Evolutionary conservation across 2,113 vertebrate genomes (phyloP).

Genomic region (Tylochromis polylepis): DNA sequence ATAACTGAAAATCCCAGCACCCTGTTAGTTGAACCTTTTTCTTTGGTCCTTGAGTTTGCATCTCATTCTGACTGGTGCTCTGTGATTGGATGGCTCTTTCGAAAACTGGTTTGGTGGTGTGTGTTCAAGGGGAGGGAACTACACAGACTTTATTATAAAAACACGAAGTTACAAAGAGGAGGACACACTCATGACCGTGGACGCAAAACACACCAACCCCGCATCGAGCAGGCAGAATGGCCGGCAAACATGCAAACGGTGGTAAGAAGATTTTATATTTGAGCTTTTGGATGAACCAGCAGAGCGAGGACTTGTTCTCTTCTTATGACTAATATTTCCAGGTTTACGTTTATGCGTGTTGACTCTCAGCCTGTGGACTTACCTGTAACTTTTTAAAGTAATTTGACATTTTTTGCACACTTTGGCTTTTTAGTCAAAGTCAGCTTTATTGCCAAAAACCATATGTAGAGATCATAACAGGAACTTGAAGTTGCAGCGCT

Average conservation of each 20-base stretch:
- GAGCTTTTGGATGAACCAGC: background rate
- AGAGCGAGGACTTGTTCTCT: background rate
- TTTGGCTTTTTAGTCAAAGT: background rate
- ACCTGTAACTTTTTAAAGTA: background rate
- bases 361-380: background rate
- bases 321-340: background rate
- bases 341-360: accelerated
- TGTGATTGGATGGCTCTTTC: background rate
- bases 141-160: background rate
- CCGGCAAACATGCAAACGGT: background rate
- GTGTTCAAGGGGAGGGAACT: background rate
- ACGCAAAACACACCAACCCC: too few species aligned
- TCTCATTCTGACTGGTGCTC: background rate
- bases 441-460: background rate
- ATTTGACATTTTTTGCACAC: background rate
- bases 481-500: too few species aligned
- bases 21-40: background rate
- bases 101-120: background rate
- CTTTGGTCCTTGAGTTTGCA: background rate
- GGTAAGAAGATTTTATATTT: background rate
- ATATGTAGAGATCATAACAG: too few species aligned
- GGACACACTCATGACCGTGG: background rate
- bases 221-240: background rate
- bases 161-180: background rate
- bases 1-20: background rate